Conservation (phyloP, 2,797 vertebrate genomes). For the Pseudochirops cupreus region DNA sequence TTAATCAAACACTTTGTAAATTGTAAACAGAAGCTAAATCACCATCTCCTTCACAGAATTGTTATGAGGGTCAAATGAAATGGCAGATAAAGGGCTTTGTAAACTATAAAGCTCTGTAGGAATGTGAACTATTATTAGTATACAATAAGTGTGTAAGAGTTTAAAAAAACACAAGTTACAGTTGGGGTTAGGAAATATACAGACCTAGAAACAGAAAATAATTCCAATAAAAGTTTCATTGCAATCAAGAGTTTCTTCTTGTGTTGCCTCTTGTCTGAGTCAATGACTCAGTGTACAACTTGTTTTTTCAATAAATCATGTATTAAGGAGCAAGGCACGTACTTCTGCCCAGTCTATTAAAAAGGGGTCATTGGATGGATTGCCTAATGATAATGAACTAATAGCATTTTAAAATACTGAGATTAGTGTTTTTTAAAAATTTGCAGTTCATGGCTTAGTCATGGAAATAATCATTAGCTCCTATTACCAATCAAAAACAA, state of each 20-base stretch:
- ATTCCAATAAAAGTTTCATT: slow-evolving; percentile 14
- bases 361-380: background rate
- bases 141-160: background rate
- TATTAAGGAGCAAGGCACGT: slow-evolving; percentile 4
- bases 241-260: slow-evolving; percentile 5
- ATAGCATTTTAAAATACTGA: background rate
- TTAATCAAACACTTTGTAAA: background rate
- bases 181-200: background rate
- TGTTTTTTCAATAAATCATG: slow-evolving; percentile 30
- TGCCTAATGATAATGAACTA: background rate
- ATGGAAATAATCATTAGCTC: background rate
- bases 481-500: background rate
- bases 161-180: slow-evolving; percentile 11
- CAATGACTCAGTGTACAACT: slow-evolving; percentile 21
- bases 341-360: slow-evolving; percentile 2
- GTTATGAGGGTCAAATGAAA: background rate
- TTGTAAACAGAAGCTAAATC: background rate
- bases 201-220: slow-evolving; percentile 41
- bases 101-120: background rate
- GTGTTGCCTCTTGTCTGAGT: slow-evolving; percentile 23
- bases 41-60: background rate
- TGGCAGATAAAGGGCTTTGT: background rate
- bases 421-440: background rate
- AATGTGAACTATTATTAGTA: slow-evolving; percentile 8
- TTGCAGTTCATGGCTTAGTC: background rate